These are phyloP conservation scores for Pomatostomus ruficeps DNA, from an alignment of 2,113 vertebrate species.

Conservation along the genomic window DNA sequence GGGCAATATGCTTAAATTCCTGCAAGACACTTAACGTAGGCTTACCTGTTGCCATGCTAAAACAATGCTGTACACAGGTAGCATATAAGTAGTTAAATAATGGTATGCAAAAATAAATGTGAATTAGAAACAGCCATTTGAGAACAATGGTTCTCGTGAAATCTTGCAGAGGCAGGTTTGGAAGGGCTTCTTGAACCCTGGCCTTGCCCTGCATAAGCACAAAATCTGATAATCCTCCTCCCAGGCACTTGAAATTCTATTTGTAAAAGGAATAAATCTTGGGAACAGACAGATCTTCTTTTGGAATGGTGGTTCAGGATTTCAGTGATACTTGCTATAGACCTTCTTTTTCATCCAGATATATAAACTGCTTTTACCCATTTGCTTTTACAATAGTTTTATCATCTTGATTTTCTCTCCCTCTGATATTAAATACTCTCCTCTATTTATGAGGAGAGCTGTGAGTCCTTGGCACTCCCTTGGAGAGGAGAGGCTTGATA, in stretches of 20 bases:
- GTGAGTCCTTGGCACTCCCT: too few species aligned
- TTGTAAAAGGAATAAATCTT: neutral
- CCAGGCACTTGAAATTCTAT: neutral
- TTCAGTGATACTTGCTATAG: neutral
- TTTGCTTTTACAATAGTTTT: neutral
- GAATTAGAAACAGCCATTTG: neutral
- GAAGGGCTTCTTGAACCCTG: neutral
- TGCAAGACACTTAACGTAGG: neutral
- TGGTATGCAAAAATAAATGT: neutral
- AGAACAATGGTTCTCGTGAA: neutral
- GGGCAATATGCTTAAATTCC: neutral
- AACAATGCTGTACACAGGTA: neutral
- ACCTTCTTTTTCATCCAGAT: neutral
- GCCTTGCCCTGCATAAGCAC: neutral
- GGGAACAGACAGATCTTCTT: neutral
- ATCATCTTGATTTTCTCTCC: neutral
- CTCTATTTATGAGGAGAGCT: neutral
- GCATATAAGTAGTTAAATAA: neutral
- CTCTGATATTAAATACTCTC: neutral
- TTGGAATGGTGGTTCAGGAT: neutral
- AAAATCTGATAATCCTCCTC: neutral
- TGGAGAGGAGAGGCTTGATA: too few species aligned
- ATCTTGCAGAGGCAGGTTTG: neutral
- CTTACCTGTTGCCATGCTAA: neutral
- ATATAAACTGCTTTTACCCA: neutral